A percentile compares a stretch with the other conserved stretches of the same genome.
Conservation (phyloP, 2,113 vertebrate genomes). For the Vulpes lagopus region DNA sequence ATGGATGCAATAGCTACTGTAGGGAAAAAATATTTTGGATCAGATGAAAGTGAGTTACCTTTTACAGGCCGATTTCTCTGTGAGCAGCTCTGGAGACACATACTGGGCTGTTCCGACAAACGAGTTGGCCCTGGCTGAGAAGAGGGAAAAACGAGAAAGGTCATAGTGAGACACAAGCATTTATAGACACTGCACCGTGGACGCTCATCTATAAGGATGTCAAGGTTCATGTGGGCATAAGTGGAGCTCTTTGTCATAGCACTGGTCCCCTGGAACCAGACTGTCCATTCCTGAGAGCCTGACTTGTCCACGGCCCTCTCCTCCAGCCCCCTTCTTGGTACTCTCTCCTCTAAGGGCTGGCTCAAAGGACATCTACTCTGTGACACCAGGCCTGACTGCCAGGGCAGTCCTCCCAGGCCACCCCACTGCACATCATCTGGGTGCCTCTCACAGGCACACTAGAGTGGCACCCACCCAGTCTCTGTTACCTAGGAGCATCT, state of each 20-base stretch:
- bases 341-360: background rate
- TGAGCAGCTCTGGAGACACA: constrained; percentile 98
- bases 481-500: background rate
- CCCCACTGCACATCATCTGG: background rate
- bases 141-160: constrained; percentile 57
- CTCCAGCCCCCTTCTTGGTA: background rate
- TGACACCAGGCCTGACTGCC: background rate
- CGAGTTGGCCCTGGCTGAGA: constrained; percentile 96
- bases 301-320: background rate
- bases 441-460: background rate
- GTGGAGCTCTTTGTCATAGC: background rate
- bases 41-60: constrained; percentile 89
- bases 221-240: background rate
- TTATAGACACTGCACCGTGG: rapidly evolving
- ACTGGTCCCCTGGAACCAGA: background rate
- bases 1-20: background rate
- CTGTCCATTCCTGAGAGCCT: rapidly evolving
- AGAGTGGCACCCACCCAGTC: background rate
- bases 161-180: background rate
- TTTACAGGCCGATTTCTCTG: constrained; percentile 99
- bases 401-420: background rate
- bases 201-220: background rate
- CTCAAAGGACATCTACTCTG: background rate
- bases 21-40: background rate
- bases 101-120: constrained; percentile 99